Evolutionary conservation across 2,113 vertebrate genomes (phyloP).

Genomic region (Odontesthes bonariensis): DNA sequence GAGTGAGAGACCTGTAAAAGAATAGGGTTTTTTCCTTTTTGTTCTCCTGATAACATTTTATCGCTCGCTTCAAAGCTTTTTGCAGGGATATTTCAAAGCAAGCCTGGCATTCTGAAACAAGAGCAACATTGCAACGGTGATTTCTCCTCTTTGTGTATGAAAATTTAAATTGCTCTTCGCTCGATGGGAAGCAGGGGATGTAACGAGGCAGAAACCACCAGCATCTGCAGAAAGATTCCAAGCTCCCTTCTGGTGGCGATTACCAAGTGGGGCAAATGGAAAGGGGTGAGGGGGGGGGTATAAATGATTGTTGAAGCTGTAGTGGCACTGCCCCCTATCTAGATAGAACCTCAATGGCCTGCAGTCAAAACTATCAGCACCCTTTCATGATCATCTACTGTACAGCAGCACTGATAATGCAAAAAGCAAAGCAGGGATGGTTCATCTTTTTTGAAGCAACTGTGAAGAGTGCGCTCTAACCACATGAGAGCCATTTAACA

Average conservation of each 20-base stretch:
- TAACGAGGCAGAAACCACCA: slow-evolving; percentile 78
- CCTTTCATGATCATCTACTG: slow-evolving; percentile 77
- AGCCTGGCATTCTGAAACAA: slow-evolving; percentile 53
- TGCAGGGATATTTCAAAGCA: slow-evolving; percentile 64
- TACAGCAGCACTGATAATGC: slow-evolving; percentile 52
- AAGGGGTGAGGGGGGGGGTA: slow-evolving; percentile 27
- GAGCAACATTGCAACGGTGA: slow-evolving; percentile 53
- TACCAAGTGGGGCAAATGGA: slow-evolving; percentile 64
- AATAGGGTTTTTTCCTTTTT: slow-evolving; percentile 15
- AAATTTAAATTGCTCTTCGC: slow-evolving; percentile 72
- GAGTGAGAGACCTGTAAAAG: slow-evolving; percentile 49
- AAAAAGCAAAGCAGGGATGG: slow-evolving; percentile 42
- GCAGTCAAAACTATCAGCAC: slow-evolving; percentile 66
- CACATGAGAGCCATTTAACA: slow-evolving; percentile 58
- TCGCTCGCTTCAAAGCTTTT: slow-evolving; percentile 65
- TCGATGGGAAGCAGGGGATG: slow-evolving; percentile 71
- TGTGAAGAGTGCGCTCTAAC: slow-evolving; percentile 41
- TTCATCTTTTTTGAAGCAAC: slow-evolving; percentile 37
- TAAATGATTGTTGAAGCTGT: slow-evolving; percentile 60
- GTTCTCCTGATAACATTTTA: slow-evolving; percentile 74
- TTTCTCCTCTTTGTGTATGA: slow-evolving; percentile 65
- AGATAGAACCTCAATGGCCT: slow-evolving; percentile 55
- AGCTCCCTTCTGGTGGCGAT: slow-evolving; percentile 79
- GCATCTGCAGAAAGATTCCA: slow-evolving; percentile 78
- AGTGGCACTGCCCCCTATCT: slow-evolving; percentile 74